Evolutionary conservation across 2,797 vertebrate species (phyloP).

Genomic region (Halcyon badia): DNA sequence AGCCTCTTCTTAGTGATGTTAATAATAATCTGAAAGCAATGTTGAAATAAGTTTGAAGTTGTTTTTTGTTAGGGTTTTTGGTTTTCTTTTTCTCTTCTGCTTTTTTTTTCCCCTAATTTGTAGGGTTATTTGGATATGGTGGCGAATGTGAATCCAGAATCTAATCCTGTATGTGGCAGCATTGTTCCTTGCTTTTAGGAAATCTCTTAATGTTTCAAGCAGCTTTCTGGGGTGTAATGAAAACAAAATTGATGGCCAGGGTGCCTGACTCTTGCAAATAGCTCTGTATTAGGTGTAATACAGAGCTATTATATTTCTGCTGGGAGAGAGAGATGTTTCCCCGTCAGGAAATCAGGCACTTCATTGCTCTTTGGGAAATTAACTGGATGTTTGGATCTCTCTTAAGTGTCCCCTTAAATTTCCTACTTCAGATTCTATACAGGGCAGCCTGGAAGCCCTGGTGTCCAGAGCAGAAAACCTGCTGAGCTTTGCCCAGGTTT

Average conservation of each 20-base stretch:
- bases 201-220: not conserved
- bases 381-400: not conserved
- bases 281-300: not conserved
- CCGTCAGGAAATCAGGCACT: not conserved
- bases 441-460: not conserved
- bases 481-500: not conserved
- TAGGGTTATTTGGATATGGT: not conserved
- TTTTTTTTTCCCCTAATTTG: not conserved
- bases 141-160: not conserved
- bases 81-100: not conserved
- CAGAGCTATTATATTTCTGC: not conserved
- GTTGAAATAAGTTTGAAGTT: not conserved
- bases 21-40: not conserved
- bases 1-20: not conserved
- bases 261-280: not conserved
- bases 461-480: not conserved
- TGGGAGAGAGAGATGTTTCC: not conserved
- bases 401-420: not conserved
- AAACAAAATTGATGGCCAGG: not conserved
- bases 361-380: not conserved
- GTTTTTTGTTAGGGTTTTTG: too few species aligned
- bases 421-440: not conserved
- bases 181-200: not conserved
- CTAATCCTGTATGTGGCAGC: slow-evolving; percentile 11
- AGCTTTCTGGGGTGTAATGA: not conserved